Base-by-base conservation (phyloP, 1,140 invertebrate genomes). In the Campoletis sonorensis region DNA sequence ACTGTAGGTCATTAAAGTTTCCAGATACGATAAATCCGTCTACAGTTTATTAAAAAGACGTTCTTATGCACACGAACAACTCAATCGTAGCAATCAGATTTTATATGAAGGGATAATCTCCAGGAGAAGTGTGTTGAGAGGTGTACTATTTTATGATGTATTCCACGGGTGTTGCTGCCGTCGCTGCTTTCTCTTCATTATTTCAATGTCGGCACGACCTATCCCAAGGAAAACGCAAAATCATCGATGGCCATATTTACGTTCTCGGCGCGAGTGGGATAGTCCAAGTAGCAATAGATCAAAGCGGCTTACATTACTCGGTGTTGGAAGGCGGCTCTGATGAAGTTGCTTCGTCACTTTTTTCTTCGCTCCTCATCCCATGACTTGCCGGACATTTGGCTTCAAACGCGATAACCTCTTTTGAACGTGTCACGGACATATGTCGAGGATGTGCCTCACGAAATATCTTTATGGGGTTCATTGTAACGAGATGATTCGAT, bases 181-280 rank as follows among this genome's bases (percentile, higher is more conserved):
- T n/a, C 23, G 76, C n/a, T 61, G 33, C 30, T 16, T 11, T 67
- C 76, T 78, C 58, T n/a, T 45, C 58, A 61, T 78, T 54, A 33
- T 78, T 10, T 64, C 33, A 78, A 67, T 37, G 76, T 67, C 76
- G 51, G 79, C 82, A 78, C 75, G 82, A 84, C 79, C 81, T 84
- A 81, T 83, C 77, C 82, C 70, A 68, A 81, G 76, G 37, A 86
- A 85, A 86, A 64, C 68, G 86, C 83, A 77, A 78, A 77, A 80
- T 88, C 87, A 88, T 88, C 80, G 77, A 30, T 49, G 73, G 71
- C 79, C 51, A 70, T 80, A 58, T 79, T 54, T 81, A 75, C 27
- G 64, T n/a, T 70, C 71, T 27, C 40, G 61, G 21, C 23, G 54
- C 78, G 82, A 82, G 82, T 81, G 84, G 79, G 83, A 84, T 85